These are phyloP conservation scores for Acanthosepion esculentum DNA, from an alignment of 2,888 invertebrate species.

Conservation along the genomic window DNA sequence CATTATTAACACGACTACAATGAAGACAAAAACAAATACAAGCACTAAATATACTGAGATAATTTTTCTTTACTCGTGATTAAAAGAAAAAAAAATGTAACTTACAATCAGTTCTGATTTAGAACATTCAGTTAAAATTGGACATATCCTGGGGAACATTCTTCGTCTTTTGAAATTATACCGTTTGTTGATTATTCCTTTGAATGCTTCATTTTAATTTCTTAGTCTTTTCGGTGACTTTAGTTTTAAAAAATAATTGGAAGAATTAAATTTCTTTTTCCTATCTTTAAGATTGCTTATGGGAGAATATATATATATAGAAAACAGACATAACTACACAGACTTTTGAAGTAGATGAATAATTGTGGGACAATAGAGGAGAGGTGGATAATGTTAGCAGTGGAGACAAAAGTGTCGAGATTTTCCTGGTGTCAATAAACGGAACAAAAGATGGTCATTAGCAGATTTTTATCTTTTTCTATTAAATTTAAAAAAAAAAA, in stretches of 20 bases:
- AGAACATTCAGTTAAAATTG: not conserved
- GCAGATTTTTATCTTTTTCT: too few relatives aligned
- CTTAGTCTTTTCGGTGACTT: slow-evolving; percentile 22
- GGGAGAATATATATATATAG: not conserved
- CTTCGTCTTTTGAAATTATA: not conserved
- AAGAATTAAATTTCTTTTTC: slow-evolving; percentile 33
- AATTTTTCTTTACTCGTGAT: not conserved
- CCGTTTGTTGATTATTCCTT: not conserved
- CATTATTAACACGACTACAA: not conserved
- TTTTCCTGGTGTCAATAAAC: too few relatives aligned
- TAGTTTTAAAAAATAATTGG: not conserved
- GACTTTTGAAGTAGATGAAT: too few relatives aligned
- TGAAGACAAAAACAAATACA: not conserved
- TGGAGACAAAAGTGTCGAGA: too few relatives aligned
- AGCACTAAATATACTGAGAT: not conserved
- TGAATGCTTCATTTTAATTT: not conserved
- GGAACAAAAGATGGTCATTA: too few relatives aligned
- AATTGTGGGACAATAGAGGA: too few relatives aligned
- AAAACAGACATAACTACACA: too few relatives aligned
- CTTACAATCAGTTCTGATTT: slow-evolving; percentile 33
- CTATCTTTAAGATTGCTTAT: not conserved
- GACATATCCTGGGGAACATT: not conserved
- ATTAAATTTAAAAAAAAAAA: too few relatives aligned
- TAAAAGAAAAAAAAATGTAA: not conserved
- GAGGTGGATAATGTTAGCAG: too few relatives aligned